phyloP scores from a whole-genome alignment of 2,888 invertebrate genomes.

The Dynastes tityus region DNA sequence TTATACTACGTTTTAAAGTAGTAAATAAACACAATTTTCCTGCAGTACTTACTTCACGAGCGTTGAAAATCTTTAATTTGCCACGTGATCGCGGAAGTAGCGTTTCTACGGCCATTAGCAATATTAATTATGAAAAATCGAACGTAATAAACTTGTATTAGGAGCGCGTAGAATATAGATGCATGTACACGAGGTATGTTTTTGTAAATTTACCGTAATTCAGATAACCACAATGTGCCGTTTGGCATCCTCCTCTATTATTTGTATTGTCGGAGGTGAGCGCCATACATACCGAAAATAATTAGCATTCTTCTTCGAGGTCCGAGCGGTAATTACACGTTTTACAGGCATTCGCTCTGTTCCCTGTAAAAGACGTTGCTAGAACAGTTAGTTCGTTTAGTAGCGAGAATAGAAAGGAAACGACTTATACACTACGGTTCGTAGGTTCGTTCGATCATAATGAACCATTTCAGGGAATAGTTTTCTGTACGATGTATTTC shows the following conservation, averaged over 20 bases:
- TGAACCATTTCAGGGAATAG: no score
- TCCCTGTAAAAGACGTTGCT: slow-evolving; percentile 8
- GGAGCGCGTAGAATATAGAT: background rate
- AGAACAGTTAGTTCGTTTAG: slow-evolving; percentile 22
- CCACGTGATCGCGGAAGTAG: background rate
- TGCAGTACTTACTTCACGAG: no score
- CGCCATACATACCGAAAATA: slow-evolving; percentile 21
- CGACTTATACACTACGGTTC: background rate
- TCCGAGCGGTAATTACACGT: slow-evolving; percentile 25
- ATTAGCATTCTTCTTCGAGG: slow-evolving; percentile 34
- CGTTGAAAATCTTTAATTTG: no score
- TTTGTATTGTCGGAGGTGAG: slow-evolving; percentile 15
- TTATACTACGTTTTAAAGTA: no score
- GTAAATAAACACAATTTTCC: no score
- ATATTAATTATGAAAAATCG: slow-evolving; percentile 3
- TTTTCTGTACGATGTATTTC: no score
- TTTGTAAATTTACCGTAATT: slow-evolving; percentile 16
- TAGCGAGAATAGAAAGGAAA: slow-evolving; percentile 5
- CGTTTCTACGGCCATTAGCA: background rate
- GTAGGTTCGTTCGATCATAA: background rate
- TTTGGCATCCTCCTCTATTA: slow-evolving; percentile 11
- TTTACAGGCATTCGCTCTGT: slow-evolving; percentile 5
- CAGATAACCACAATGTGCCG: background rate
- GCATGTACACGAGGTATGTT: background rate
- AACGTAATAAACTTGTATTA: background rate